Base-by-base conservation (phyloP, 1,140 invertebrate species). In the Ridgeia piscesae region DNA sequence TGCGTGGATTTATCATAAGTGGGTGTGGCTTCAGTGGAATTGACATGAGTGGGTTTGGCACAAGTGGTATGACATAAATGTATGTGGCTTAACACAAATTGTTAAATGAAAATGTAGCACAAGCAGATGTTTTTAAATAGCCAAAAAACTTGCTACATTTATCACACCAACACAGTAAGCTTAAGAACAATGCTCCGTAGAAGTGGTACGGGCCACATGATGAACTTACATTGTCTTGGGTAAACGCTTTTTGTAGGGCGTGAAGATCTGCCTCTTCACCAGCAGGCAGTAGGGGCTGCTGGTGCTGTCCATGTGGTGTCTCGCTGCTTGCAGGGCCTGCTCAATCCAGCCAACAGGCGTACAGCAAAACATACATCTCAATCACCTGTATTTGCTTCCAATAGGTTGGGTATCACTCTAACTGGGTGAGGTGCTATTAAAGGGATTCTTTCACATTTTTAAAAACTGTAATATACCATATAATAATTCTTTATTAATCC, bases 181-280 rank as follows among this genome's bases (percentile, higher is more conserved):
- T n/a, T n/a, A n/a, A 77, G 58, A 27, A 31, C 2, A 77, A 77
- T 77, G 58, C 58, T 21, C 58, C 17, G 27, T 4, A 77, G 27
- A 77, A 4, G 17, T 21, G 14, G 17, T 21, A 89, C 14, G 33
- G 11, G 89, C 4, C 9, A 34, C 9, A 21, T 91, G 33, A 8
- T 0, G 35, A 34, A 91, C 89, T 17, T 91, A 91, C 89, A 1
- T 42, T 34, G 93, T 50, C 94, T 58, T 93, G 92, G 77, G 94
- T 77, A 21, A 93, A 34, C 93, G 93, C 91, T 96, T 92, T 92
- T 96, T 96, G 93, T 96, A 96, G 9, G 96, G 95, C 34, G 95
- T 94, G 93, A 96, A 96, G 89, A 96, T 96, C 92, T 96, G 96
- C 92, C 95, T 93, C 92, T 95, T 96, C 0, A 96, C 96, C 27